Evolutionary conservation across 2,797 vertebrate species (phyloP).

Genomic region (Fistularia commersonii): DNA sequence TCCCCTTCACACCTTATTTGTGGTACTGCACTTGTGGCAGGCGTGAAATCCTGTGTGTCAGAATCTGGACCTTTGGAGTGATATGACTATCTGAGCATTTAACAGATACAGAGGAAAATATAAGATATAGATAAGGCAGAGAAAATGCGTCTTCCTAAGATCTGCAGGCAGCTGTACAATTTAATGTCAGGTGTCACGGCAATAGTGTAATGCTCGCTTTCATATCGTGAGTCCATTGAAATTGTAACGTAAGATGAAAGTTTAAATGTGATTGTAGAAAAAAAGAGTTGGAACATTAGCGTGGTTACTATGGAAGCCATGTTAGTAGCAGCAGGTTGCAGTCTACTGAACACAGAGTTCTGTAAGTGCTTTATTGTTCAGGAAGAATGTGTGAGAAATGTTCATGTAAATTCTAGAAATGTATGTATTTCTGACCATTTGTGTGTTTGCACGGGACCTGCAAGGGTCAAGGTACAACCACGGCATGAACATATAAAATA

Average conservation of each 20-base stretch:
- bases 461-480: no score
- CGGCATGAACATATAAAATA: no score
- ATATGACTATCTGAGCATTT: conserved; percentile 11
- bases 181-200: conserved; percentile 43
- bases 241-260: conserved; percentile 6
- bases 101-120: background rate
- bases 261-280: conserved; percentile 17
- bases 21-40: conserved; percentile 1
- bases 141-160: conserved; percentile 2
- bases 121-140: background rate
- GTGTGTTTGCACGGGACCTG: no score
- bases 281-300: conserved; percentile 9
- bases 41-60: no score
- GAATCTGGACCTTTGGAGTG: no score
- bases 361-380: background rate
- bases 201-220: conserved; percentile 22
- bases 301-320: conserved; percentile 13
- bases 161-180: conserved; percentile 9
- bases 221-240: conserved; percentile 23
- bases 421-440: no score
- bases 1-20: conserved; percentile 16
- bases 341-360: conserved; percentile 5
- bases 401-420: no score
- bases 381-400: background rate
- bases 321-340: conserved; percentile 4